Evolutionary conservation across 2,113 vertebrate genomes (phyloP).

Genomic region (Scomber scombrus): DNA sequence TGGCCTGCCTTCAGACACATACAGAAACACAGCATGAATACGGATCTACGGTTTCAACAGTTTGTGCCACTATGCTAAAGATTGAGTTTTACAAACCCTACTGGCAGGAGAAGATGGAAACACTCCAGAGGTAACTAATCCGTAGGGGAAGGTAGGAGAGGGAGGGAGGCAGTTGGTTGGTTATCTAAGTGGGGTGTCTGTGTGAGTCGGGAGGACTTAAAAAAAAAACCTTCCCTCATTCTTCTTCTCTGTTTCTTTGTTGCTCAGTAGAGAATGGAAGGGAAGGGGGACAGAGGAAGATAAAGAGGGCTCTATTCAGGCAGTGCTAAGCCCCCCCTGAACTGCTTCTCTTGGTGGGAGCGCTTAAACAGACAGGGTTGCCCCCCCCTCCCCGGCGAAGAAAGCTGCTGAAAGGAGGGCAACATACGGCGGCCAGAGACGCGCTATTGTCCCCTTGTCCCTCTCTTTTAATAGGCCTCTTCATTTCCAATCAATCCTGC

Average conservation of each 20-base stretch:
- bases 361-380: slow-evolving; percentile 84
- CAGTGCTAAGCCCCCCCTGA: slow-evolving; percentile 74
- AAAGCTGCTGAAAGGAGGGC: slow-evolving; percentile 85
- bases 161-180: slow-evolving; percentile 69
- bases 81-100: slow-evolving; percentile 78
- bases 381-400: slow-evolving; percentile 60
- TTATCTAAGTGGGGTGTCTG: slow-evolving; percentile 78
- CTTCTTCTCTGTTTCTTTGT: slow-evolving; percentile 80
- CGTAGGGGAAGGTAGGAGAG: slow-evolving; percentile 69
- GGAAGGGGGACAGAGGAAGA: slow-evolving; percentile 78
- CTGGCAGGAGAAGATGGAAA: slow-evolving; percentile 79
- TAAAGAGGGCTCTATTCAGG: slow-evolving; percentile 85
- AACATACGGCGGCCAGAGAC: slow-evolving; percentile 88
- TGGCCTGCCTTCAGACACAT: slow-evolving; percentile 72
- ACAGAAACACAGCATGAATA: slow-evolving; percentile 61
- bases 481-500: slow-evolving; percentile 90
- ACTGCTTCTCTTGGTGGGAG: slow-evolving; percentile 82
- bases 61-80: slow-evolving; percentile 78
- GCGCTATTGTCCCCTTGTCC: slow-evolving; percentile 86
- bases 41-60: slow-evolving; percentile 60
- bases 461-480: slow-evolving; percentile 88
- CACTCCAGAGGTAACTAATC: slow-evolving; percentile 84
- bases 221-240: slow-evolving; percentile 71
- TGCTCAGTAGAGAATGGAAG: slow-evolving; percentile 79
- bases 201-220: slow-evolving; percentile 65